Evolutionary conservation across 2,113 vertebrate genomes (phyloP), one percentile per base, ranked within the genome.

Genomic region (Poicephalus meyeri): DNA sequence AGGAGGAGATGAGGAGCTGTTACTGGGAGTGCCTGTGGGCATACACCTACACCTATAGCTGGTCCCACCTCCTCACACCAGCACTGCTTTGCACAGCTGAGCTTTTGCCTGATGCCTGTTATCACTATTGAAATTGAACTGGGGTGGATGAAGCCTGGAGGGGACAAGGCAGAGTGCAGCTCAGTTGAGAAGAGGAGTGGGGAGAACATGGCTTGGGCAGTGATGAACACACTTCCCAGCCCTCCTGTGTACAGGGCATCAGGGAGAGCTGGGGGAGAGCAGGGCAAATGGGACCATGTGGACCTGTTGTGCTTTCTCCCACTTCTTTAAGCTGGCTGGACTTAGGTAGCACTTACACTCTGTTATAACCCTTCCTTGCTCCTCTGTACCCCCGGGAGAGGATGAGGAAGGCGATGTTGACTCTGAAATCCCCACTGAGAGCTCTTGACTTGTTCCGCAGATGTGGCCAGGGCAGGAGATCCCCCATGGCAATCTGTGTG

Each of bases 311-410:
- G 28, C 41, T 81, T 72, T 77, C 55, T 74, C 37, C 42, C 53
- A 26, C 4, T 8, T 8, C 26, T 29, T 29, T 44, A 47, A 0
- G 0, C 72, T 24, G 68, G 1, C 29, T 58, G 39, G 52, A 28
- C 16, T 72, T 13, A 77, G 24, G 20, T 55, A 47, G 47, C 53
- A 25, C 21, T 39, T 28, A 12, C 11, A 10, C 26, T 46, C 35
- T 1, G 11, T 53, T 46, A 10, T 8, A 50, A 69, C 3, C 4
- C 29, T 25, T 29, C 17, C 60, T 69, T 35, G 18, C 29, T 65
- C 53, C 44, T 85, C 56, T 80, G 3, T 17, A 7, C 16, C 28
- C 25, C 20, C 47, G 56, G 41, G 14, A 65, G 23, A 44, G 24
- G 41, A 44, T 35, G 24, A 19, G 10, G 29, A 86, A 66, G 41